Base-by-base conservation (phyloP, 2,113 vertebrate species). In the Syngnathus floridae region DNA sequence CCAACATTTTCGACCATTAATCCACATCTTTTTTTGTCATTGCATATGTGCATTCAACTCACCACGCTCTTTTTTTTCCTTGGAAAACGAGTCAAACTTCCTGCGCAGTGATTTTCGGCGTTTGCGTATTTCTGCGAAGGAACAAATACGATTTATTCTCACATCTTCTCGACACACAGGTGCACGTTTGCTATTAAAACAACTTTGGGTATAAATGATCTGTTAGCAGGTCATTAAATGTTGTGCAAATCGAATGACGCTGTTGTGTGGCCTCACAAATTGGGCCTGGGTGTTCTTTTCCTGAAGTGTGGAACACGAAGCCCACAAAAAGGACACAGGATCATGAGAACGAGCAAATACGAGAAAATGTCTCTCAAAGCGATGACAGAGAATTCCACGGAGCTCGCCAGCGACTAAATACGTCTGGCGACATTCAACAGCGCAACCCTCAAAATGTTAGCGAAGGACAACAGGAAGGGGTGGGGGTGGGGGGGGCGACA, bases 21-120 rank as follows among this genome's bases (percentile, higher is more conserved):
- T 22, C 11, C 40, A 12, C 40, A 11, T 41, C 12, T 41, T 41
- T 41, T 41, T 41, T 41, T 13, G 4, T 60, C 3, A 12, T 40
- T 4, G 17, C 19, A 6, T 10, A 40, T 45, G 21, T 5, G 10
- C 21, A 14, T 43, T 43, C 0, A 66, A 74, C 84, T 86, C 62
- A 89, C 88, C 86, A 86, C 90, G 85, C 81, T 94, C 93, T 72
- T 91, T 94, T 87, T 89, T 93, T 67, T 95, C 93, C 78, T 93
- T 94, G 0, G 93, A 93, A 57, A 93, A 91, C 7, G 90, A 92
- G 76, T 95, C 93, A 76, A 94, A 91, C 68, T 92, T 94, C 80
- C 90, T 88, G 52, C 91, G 80, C 43, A 95, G 81, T 0, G 92
- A 93, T 76, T 93, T 95, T 19, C 82, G 86, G 54, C 90, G 84